These are phyloP conservation scores for Xanthia icteritia DNA, from an alignment of 2,888 invertebrate species.

Conservation along the genomic window DNA sequence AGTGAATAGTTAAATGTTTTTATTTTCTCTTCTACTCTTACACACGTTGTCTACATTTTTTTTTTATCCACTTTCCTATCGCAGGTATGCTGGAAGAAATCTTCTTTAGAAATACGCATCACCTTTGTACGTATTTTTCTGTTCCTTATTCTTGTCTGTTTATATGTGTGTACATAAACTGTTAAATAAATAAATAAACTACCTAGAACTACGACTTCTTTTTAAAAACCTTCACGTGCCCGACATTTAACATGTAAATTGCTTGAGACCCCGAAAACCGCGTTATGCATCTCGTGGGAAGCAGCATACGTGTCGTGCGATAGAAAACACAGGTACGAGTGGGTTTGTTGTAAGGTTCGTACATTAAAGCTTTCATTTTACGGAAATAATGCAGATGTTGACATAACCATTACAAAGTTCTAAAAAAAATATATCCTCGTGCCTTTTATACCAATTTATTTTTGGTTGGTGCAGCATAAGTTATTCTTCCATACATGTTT, in stretches of 20 bases:
- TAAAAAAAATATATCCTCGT: neutral
- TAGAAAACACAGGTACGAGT: conserved; percentile 7
- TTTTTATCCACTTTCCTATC: too few species aligned
- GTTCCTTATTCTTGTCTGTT: too few species aligned
- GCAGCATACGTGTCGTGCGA: conserved; percentile 33
- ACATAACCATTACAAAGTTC: neutral
- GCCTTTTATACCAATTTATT: too few species aligned
- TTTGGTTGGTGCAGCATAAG: neutral
- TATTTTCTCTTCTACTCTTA: too few species aligned
- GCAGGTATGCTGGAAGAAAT: too few species aligned
- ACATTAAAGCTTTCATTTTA: neutral
- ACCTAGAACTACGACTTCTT: neutral
- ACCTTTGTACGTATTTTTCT: too few species aligned
- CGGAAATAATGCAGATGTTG: neutral
- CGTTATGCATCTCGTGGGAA: conserved; percentile 43
- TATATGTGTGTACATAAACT: too few species aligned
- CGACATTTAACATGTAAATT: conserved; percentile 60
- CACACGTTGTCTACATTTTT: too few species aligned
- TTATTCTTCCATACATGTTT: neutral
- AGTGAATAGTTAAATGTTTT: too few species aligned
- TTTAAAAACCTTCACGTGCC: conserved; percentile 38
- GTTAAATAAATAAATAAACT: too few species aligned
- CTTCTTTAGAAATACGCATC: too few species aligned
- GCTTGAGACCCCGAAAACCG: conserved; percentile 48
- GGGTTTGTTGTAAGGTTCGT: neutral